These are phyloP conservation scores for Drosophila neocordata DNA, from an alignment of 1,140 invertebrate species.

Conservation along the genomic window DNA sequence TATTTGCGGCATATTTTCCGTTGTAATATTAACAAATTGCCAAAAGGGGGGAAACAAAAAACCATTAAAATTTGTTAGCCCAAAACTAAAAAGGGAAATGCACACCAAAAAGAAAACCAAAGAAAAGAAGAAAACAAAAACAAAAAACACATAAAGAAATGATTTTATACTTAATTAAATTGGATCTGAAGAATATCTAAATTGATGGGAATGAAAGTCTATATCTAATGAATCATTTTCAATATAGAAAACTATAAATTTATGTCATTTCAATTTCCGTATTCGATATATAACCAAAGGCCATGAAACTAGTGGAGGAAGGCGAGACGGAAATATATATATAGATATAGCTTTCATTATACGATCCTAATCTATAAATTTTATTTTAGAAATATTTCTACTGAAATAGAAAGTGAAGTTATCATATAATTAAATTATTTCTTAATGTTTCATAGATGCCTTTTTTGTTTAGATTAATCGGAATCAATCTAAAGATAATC, in stretches of 20 bases:
- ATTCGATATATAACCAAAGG: too few relatives aligned
- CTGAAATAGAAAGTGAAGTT: too few relatives aligned
- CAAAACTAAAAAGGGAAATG: not conserved
- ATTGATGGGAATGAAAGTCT: not conserved
- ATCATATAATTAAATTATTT: too few relatives aligned
- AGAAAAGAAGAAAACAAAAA: not conserved
- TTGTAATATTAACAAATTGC: constrained; percentile 17
- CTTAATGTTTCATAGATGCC: too few relatives aligned
- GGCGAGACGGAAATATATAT: too few relatives aligned
- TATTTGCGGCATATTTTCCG: constrained; percentile 4
- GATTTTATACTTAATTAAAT: not conserved
- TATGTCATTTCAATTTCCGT: too few relatives aligned
- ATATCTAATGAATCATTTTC: constrained; percentile 1
- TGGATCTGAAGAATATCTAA: not conserved
- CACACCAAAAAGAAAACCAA: not conserved
- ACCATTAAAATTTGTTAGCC: constrained; percentile 9
- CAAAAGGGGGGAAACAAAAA: not conserved
- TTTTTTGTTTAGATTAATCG: too few relatives aligned
- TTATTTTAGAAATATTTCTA: too few relatives aligned
- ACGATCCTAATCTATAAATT: too few relatives aligned
- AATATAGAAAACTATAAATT: not conserved
- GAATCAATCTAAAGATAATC: too few relatives aligned
- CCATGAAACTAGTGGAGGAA: too few relatives aligned
- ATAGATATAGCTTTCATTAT: too few relatives aligned
- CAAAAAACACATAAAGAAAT: constrained; percentile 7